Evolutionary conservation across 2,113 vertebrate species (phyloP), one percentile per base, ranked within the genome.

Genomic region (Rhodinocichla rosea): DNA sequence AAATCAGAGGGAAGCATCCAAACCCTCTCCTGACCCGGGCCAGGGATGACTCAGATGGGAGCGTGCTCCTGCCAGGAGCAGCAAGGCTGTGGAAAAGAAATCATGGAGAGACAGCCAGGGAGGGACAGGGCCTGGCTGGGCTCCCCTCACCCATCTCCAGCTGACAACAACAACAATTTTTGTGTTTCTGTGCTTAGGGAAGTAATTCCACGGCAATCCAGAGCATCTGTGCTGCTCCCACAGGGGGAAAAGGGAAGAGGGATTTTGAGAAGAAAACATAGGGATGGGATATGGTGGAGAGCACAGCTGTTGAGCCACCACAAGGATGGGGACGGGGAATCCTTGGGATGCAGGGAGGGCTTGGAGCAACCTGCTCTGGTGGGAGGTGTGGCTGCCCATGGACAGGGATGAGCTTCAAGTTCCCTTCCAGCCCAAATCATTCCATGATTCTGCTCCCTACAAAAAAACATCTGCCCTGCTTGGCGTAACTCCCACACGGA

Each of bases 1-100:
- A 91, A 87, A 78, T 11, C 49, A 64, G 27, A 32, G 23, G 63
- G 40, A 73, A 73, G 60, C 55, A 35, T 65, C 76, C 24, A 2
- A 84, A 49, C 18, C 21, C 0, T 0, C 33, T 33, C 47, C 75
- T 1, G 5, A 30, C 13, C 6, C 1, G 6, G 67, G 70, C 32
- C 45, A 32, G 40, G 35, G 77, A 32, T 68, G 77, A 65, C 21
- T n/a, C 68, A 50, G 80, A 42, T 6, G 45, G 89, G 91, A 69
- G 20, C 18, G 2, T 1, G 83, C 35, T 83, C 70, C 94, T 79
- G 88, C 85, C 91, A 89, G 52, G 37, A 65, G 47, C 82, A 80
- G 56, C 44, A 8, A 52, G 77, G 76, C 63, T 50, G 56, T 16
- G 83, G 65, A 13, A n/a, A 11, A 19, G 47, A 59, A 28, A 77